These are phyloP conservation scores for Poliocrania exsul DNA, from an alignment of 2,797 vertebrate species.

Conservation along the genomic window DNA sequence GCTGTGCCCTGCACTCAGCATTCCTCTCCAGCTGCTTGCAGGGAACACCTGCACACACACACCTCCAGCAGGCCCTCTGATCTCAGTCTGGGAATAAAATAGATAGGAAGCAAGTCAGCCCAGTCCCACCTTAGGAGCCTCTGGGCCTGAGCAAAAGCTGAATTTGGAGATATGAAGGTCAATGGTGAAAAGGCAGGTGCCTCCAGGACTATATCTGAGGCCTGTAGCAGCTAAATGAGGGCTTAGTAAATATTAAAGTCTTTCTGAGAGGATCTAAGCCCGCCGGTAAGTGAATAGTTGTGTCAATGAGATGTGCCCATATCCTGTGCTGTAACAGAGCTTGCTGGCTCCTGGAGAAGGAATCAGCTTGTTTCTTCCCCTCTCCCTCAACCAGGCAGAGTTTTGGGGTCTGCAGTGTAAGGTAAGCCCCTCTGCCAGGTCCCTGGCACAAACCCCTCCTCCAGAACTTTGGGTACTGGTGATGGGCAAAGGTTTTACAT, in stretches of 20 bases:
- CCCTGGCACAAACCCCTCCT: background rate
- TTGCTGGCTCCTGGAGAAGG: background rate
- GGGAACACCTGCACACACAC: background rate
- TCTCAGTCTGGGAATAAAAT: background rate
- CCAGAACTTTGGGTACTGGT: background rate
- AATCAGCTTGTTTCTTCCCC: background rate
- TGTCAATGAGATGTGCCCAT: accelerated
- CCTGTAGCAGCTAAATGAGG: background rate
- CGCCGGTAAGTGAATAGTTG: background rate
- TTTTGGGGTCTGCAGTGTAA: background rate
- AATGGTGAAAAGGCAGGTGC: background rate
- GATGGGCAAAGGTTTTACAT: background rate
- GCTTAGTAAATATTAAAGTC: background rate
- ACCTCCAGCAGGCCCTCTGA: background rate
- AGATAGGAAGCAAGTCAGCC: background rate
- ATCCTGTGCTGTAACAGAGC: background rate
- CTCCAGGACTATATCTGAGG: background rate
- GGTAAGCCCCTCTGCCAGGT: background rate
- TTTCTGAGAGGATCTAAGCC: no score
- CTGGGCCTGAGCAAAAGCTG: background rate
- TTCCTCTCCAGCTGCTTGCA: background rate
- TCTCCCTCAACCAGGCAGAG: background rate
- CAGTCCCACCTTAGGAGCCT: background rate
- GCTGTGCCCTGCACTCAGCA: background rate
- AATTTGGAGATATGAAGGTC: background rate